Evolutionary conservation across 2,888 invertebrate genomes (phyloP), one percentile per base, ranked within the genome.

Genomic region (Coremacera marginata): DNA sequence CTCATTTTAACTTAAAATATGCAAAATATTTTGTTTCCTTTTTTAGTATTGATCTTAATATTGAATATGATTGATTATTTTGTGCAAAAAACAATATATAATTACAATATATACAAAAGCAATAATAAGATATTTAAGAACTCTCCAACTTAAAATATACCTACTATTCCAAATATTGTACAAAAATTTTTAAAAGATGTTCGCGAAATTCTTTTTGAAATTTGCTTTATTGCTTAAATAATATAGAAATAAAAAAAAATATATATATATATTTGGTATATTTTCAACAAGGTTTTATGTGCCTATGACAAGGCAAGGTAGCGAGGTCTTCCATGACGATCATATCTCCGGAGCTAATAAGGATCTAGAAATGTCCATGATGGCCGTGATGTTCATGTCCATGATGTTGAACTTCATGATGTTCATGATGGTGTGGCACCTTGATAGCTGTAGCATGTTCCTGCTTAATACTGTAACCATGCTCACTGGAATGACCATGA

Each of bases 381-480:
- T 79, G 81, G n/a, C 79, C 83, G 60, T 81, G 79, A n/a, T 77
- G 77, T 34, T 77, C 81, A 52, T 77, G 70, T 4, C 70, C 75
- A 44, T 77, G 76, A 22, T 72, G 78, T 3, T 75, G 78, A 5
- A 52, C 71, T 60, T 44, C 71, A 49, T 62, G 68, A 44, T 76
- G 76, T 44, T 57, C 77, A 37, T 81, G 81, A 3, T 62, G 63
- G 52, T 37, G 14, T 22, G 60, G 62, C 60, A 68, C 68, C 51
- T 68, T 49, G 25, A 65, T 52, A 22, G 67, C 81, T 7, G 78
- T 76, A 27, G 83, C 84, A 37, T 84, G 84, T 9, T 85, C 84
- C 70, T 84, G 84, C 67, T 84, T 84, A 73, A 85, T 25, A 0
- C 84, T 79, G 68, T 82, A 85, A 72, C 84, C 76, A 76, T 82